Evolutionary conservation across 2,797 vertebrate genomes (phyloP), one percentile per base, ranked within the genome.

Genomic region (Danio albolineatus): DNA sequence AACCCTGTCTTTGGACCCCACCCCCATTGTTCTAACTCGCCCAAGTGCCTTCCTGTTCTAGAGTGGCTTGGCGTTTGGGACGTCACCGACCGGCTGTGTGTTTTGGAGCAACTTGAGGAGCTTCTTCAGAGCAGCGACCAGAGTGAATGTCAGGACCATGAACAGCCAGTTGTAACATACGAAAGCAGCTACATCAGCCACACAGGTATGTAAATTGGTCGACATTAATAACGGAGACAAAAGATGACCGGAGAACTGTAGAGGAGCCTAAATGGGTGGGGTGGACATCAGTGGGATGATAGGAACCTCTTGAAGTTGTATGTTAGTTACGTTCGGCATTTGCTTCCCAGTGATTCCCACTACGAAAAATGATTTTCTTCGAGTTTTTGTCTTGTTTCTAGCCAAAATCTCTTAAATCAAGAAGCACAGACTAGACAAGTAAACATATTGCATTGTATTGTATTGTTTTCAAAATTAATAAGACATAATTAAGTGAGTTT

Each of bases 21-120:
- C 85, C 85, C 81, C 82, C 78, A 89, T 89, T 89, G 87, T 88
- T 88, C 82, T 84, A 84, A 76, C 76, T 80, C 16, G 78, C 78
- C 62, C 84, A 87, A 77, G 75, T 83, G 78, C 74, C 70, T 87
- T 85, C 80, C 84, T 85, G 80, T 80, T 73, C 36, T 79, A 91
- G 89, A 89, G 83, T 73, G 83, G 79, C 86, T 85, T 80, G 87
- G 74, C 6, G 80, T 88, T 54, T 14, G 5, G 46, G 64, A 86
- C 78, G n/a, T 80, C 8, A 21, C 75, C 12, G 85, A 77, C 41
- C 75, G 57, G 21, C 83, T 87, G 36, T 80, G 73, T 73, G 43
- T 86, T 75, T 85, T 83, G 54, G 78, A 88, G 73, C 41, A 41
- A 4, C 73, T 86, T 62, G 82, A 90, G 76, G 82, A 87, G 69